These are phyloP conservation scores for Kryphioiulus occultus DNA, from an alignment of 2,888 invertebrate genomes.

Conservation along the genomic window DNA sequence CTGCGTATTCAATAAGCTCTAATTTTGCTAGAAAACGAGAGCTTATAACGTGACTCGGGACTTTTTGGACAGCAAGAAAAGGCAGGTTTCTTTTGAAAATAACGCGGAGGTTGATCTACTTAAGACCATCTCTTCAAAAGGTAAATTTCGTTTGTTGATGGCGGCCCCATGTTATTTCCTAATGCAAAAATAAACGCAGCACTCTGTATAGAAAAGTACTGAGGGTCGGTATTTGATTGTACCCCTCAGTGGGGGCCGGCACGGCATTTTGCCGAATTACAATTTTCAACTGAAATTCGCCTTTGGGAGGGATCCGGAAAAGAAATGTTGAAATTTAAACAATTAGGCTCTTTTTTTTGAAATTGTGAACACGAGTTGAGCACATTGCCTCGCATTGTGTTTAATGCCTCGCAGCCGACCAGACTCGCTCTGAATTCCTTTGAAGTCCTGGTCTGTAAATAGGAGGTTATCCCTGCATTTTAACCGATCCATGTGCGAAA, in stretches of 20 bases:
- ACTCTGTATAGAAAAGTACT: not conserved
- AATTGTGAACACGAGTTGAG: not conserved
- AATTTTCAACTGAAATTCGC: not conserved
- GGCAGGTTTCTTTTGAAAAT: not conserved
- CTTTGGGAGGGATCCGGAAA: not conserved
- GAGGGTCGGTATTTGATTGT: not conserved
- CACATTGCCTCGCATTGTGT: not conserved
- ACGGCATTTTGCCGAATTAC: not conserved
- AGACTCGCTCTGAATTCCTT: conserved; percentile 3
- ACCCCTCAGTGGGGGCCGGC: conserved; percentile 3
- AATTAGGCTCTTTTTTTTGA: not conserved
- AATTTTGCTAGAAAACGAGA: not conserved
- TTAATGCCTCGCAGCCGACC: not conserved
- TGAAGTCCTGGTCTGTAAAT: not conserved
- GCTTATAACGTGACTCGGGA: not conserved
- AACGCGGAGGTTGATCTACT: not conserved
- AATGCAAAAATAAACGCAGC: not conserved
- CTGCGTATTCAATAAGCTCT: not conserved
- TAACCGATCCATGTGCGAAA: not conserved
- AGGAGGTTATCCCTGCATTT: not conserved
- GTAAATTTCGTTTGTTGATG: conserved; percentile 1
- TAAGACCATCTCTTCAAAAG: not conserved
- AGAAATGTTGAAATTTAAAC: not conserved
- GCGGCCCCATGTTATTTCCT: not conserved
- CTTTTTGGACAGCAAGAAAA: not conserved